A percentile compares a stretch with the other conserved stretches of the same genome.
phyloP scores from a whole-genome alignment of 1,140 invertebrate genomes.

The Drosophila nigromelanica region DNA sequence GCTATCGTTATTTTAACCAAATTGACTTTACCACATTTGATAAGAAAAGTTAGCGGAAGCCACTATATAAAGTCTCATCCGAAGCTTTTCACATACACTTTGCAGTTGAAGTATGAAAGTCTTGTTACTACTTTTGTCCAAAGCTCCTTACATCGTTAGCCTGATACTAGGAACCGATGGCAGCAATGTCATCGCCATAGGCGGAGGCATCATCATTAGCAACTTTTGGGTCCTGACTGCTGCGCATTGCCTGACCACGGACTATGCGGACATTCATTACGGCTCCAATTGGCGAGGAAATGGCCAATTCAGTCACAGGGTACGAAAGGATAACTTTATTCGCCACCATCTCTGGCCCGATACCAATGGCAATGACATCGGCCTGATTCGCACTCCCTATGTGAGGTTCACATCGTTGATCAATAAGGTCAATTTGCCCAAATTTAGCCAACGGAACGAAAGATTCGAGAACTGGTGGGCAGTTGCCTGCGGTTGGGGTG shows the following conservation, averaged over 20 bases:
- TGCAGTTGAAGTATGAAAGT: slow-evolving; percentile 44
- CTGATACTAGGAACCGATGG: slow-evolving; percentile 75
- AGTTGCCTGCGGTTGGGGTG: slow-evolving; percentile 65
- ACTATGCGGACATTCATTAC: slow-evolving; percentile 63
- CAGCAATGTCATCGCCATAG: slow-evolving; percentile 53
- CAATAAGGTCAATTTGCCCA: slow-evolving; percentile 50
- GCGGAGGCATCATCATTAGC: slow-evolving; percentile 86
- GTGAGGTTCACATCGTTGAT: slow-evolving; percentile 40
- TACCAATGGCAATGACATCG: slow-evolving; percentile 57
- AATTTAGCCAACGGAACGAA: slow-evolving; percentile 28
- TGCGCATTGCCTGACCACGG: slow-evolving; percentile 85
- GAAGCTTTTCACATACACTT: not conserved
- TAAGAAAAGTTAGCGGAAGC: not conserved
- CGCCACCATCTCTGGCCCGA: slow-evolving; percentile 48
- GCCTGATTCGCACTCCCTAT: slow-evolving; percentile 48
- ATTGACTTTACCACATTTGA: not conserved
- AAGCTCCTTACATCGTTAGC: slow-evolving; percentile 85
- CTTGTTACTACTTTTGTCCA: slow-evolving; percentile 40
- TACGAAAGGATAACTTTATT: slow-evolving; percentile 56
- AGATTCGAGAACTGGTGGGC: slow-evolving; percentile 49
- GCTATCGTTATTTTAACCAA: not conserved
- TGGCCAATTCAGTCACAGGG: slow-evolving; percentile 37
- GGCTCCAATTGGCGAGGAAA: slow-evolving; percentile 57
- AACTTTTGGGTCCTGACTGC: slow-evolving; percentile 73
- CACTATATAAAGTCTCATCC: not conserved